These are phyloP conservation scores for Deilephila elpenor DNA, from an alignment of 2,888 invertebrate species.

Conservation along the genomic window DNA sequence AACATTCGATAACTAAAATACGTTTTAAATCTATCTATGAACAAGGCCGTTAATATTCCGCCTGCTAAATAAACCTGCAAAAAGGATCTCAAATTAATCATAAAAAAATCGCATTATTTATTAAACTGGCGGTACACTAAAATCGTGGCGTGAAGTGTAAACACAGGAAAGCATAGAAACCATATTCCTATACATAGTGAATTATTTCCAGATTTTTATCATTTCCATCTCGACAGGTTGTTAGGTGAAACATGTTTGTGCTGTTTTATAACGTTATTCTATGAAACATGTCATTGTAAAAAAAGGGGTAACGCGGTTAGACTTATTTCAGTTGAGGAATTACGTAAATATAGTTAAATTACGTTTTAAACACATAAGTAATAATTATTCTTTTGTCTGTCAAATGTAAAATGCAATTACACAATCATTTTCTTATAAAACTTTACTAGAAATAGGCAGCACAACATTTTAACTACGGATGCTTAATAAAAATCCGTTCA, in stretches of 20 bases:
- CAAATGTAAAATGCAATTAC: too few relatives aligned
- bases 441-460: too few relatives aligned
- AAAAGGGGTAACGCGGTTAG: background rate
- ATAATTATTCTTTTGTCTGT: too few relatives aligned
- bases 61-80: background rate
- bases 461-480: too few relatives aligned
- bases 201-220: constrained; percentile 15
- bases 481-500: too few relatives aligned
- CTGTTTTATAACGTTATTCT: background rate
- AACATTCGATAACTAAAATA: too few relatives aligned
- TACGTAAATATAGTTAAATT: too few relatives aligned
- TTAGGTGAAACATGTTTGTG: constrained; percentile 31
- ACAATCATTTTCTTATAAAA: too few relatives aligned
- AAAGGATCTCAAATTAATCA: background rate
- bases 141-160: background rate
- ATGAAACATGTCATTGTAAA: background rate
- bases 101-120: background rate
- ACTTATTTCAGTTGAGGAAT: too few relatives aligned
- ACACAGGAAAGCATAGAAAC: background rate
- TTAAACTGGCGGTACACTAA: background rate
- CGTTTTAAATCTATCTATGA: too few relatives aligned
- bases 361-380: too few relatives aligned
- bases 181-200: background rate
- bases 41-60: too few relatives aligned
- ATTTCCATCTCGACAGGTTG: constrained; percentile 37